These are phyloP conservation scores for Drosophila ironensis DNA, from an alignment of 1,140 invertebrate species.

Conservation along the genomic window DNA sequence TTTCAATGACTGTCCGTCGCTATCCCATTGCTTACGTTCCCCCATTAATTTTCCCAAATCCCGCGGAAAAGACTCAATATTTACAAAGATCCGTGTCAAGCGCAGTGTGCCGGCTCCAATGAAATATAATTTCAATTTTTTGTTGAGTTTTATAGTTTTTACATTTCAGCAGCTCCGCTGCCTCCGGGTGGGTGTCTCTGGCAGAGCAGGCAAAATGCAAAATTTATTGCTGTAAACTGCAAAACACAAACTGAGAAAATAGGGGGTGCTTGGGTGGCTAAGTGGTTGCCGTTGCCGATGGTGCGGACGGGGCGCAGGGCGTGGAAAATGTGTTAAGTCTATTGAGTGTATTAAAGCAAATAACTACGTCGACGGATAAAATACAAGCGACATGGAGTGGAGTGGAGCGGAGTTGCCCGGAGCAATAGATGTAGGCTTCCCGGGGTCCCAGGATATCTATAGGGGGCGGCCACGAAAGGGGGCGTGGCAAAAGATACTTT, in stretches of 20 bases:
- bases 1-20: too few species aligned
- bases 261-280: background rate
- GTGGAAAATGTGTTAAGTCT: slow-evolving; percentile 79
- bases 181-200: slow-evolving; percentile 39
- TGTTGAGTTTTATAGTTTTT: slow-evolving; percentile 4
- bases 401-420: background rate
- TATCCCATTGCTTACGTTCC: too few species aligned
- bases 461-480: background rate
- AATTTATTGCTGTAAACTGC: slow-evolving; percentile 77
- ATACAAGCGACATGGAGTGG: slow-evolving; percentile 50
- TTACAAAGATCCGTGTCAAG: background rate
- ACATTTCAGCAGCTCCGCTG: slow-evolving; percentile 14
- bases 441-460: too few species aligned
- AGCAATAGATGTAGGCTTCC: too few species aligned
- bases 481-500: slow-evolving; percentile 48
- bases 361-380: slow-evolving; percentile 75
- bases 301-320: slow-evolving; percentile 8
- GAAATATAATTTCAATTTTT: slow-evolving; percentile 21
- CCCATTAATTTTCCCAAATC: too few species aligned
- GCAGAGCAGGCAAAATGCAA: slow-evolving; percentile 72
- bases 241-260: slow-evolving; percentile 38
- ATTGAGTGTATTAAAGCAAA: slow-evolving; percentile 80
- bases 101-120: background rate
- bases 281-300: background rate
- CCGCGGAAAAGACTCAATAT: background rate